Conservation (phyloP, 2,113 vertebrate genomes). For the Euleptes europaea region DNA sequence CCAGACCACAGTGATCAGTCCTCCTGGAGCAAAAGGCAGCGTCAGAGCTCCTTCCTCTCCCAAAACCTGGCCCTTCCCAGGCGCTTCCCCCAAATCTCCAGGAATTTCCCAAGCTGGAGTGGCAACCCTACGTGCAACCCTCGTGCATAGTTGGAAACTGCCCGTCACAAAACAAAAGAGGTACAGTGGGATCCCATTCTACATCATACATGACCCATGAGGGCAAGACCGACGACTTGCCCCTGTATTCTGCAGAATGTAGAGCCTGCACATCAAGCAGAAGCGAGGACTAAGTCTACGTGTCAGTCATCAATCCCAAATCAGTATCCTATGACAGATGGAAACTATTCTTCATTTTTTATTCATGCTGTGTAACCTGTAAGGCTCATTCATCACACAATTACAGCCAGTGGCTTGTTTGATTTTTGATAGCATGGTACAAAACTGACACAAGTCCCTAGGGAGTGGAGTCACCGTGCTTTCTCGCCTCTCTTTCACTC, state of each 20-base stretch:
- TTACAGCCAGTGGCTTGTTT: conserved; percentile 76
- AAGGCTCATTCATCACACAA: conserved; percentile 81
- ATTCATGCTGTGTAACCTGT: conserved; percentile 42
- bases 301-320: neutral
- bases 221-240: neutral
- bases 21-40: too few relatives aligned
- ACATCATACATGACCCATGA: neutral
- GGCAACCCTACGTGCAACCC: neutral
- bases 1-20: too few relatives aligned
- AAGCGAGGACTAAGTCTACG: neutral
- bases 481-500: conserved; percentile 41
- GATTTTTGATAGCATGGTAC: conserved; percentile 73
- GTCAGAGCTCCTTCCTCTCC: too few relatives aligned
- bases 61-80: too few relatives aligned
- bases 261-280: neutral
- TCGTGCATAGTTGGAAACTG: neutral
- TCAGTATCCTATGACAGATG: neutral
- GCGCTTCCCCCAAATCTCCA: too few relatives aligned
- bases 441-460: conserved; percentile 57
- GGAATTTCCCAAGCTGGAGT: too few relatives aligned
- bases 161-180: neutral
- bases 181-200: neutral
- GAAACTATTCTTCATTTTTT: neutral
- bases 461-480: conserved; percentile 34
- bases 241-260: neutral